Percentiles rank a stretch among this genome's conserved stretches.
Evolutionary conservation across 2,113 vertebrate genomes (phyloP).

Genomic region (Ursus arctos): DNA sequence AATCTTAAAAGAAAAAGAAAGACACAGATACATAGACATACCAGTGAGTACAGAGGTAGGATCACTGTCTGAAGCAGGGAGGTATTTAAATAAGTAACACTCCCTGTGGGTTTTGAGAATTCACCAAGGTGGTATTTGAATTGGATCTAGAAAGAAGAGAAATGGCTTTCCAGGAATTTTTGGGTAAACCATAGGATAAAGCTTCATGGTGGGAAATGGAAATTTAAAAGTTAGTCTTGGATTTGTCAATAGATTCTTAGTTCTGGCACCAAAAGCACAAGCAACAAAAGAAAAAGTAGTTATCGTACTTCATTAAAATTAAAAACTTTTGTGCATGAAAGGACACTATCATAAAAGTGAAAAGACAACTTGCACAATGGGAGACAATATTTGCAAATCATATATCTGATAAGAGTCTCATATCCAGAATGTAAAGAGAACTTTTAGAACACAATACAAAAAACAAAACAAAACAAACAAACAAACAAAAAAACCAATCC

Average conservation of each 20-base stretch:
- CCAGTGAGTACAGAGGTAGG: not conserved
- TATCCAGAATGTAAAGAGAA: not conserved
- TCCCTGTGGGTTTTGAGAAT: not conserved
- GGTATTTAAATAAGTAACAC: not conserved
- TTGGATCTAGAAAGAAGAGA: not conserved
- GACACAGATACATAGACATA: not conserved
- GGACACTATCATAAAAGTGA: not conserved
- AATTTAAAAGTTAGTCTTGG: not conserved
- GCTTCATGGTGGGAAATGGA: not conserved
- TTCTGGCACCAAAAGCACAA: not conserved
- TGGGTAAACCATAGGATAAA: not conserved
- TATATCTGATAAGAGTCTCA: not conserved
- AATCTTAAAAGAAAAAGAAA: constrained; percentile 39
- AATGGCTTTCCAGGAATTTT: not conserved
- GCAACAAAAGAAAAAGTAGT: not conserved
- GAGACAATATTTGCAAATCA: constrained; percentile 34
- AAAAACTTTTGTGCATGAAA: not conserved
- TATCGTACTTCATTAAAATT: not conserved
- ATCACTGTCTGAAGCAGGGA: not conserved
- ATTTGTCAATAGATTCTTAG: constrained; percentile 30
- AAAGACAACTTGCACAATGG: constrained; percentile 19
- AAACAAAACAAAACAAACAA: not conserved
- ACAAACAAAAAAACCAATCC: not conserved
- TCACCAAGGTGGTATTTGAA: not conserved
- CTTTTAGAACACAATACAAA: not conserved